phyloP scores from a whole-genome alignment of 2,888 invertebrate species.

The Orchesella flavescens region DNA sequence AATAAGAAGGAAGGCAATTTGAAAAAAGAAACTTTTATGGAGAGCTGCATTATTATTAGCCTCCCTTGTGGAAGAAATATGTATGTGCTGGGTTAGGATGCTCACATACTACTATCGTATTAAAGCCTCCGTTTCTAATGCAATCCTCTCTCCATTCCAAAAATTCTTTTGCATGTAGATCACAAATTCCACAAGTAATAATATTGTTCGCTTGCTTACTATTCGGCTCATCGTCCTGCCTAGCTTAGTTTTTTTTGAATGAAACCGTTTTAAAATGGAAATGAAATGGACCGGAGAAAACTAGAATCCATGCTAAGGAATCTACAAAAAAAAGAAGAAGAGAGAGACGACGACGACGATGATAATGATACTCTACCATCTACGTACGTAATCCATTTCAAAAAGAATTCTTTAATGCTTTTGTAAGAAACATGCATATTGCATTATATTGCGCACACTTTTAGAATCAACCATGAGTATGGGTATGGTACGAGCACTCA shows the following conservation, averaged over 20 bases:
- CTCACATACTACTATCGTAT: no score
- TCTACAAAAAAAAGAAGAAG: slow-evolving; percentile 14
- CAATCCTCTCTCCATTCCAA: slow-evolving; percentile 10
- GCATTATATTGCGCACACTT: not conserved
- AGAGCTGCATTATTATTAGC: slow-evolving; percentile 49
- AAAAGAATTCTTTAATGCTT: not conserved
- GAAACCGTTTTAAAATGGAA: slow-evolving; percentile 57
- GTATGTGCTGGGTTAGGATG: no score
- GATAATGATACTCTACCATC: not conserved
- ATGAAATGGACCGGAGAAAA: slow-evolving; percentile 54
- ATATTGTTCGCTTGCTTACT: slow-evolving; percentile 56
- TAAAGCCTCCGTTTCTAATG: no score
- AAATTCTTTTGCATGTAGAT: slow-evolving; percentile 51
- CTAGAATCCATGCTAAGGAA: slow-evolving; percentile 17
- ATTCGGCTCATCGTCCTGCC: slow-evolving; percentile 21
- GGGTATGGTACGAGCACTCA: no score
- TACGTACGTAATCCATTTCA: no score
- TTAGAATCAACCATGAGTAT: slow-evolving; percentile 4
- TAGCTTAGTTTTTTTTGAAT: slow-evolving; percentile 24
- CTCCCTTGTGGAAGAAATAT: no score
- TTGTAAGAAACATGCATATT: not conserved
- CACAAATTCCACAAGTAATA: slow-evolving; percentile 56
- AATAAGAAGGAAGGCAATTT: slow-evolving; percentile 26
- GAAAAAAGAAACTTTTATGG: slow-evolving; percentile 46
- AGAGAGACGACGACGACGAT: not conserved